Evolutionary conservation across 1,140 invertebrate species (phyloP).

Genomic region (Aphelinus certus): DNA sequence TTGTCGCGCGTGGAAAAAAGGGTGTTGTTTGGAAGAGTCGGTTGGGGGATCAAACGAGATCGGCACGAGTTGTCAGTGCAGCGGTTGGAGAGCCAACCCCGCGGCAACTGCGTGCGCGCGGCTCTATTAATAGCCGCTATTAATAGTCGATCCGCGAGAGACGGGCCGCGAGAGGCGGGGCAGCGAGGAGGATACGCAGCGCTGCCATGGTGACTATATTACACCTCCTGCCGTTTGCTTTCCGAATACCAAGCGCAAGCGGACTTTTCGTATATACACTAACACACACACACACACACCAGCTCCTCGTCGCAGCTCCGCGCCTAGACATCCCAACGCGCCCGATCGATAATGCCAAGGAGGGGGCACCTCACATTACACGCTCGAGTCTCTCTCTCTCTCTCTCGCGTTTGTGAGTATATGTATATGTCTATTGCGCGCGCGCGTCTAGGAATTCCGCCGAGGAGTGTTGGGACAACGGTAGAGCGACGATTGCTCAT

Average conservation of each 20-base stretch:
- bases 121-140: conserved; percentile 12
- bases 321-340: neutral
- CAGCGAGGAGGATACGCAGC: neutral
- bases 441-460: neutral
- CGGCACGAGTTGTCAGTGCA: neutral
- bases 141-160: neutral
- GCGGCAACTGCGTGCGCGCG: neutral
- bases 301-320: neutral
- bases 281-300: neutral
- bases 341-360: conserved; percentile 14
- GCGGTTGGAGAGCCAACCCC: too few relatives aligned
- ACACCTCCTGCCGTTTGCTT: too few relatives aligned
- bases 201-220: conserved; percentile 8
- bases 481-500: too few relatives aligned
- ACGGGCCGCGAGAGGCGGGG: too few relatives aligned
- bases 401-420: too few relatives aligned
- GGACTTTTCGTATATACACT: too few relatives aligned
- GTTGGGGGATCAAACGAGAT: neutral
- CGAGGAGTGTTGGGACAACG: neutral
- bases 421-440: too few relatives aligned
- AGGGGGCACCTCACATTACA: neutral
- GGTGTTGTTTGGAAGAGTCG: too few relatives aligned
- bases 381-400: too few relatives aligned
- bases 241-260: too few relatives aligned
- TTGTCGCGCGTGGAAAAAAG: too few relatives aligned